A percentile compares a stretch with the other conserved stretches of the same genome.
phyloP scores from a whole-genome alignment of 2,888 invertebrate genomes.

The Anoncus sp. region DNA sequence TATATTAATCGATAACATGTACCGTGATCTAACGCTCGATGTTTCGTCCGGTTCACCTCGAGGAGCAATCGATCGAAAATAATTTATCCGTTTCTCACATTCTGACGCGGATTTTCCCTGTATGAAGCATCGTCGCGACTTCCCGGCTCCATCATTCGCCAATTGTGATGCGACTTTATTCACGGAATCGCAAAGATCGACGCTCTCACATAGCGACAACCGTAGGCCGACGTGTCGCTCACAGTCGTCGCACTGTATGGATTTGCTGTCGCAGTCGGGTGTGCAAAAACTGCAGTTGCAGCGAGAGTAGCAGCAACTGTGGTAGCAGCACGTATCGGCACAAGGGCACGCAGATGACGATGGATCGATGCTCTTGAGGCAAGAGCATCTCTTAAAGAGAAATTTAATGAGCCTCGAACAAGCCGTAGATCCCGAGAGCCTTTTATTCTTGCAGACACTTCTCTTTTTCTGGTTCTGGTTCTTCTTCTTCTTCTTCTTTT shows the following conservation, averaged over 20 bases:
- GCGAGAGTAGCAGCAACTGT: constrained; percentile 31
- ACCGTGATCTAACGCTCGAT: not conserved
- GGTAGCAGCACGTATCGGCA: constrained; percentile 28
- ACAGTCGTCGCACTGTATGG: constrained; percentile 52
- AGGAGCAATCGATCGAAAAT: constrained; percentile 12
- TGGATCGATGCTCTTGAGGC: constrained; percentile 41
- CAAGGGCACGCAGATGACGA: constrained; percentile 32
- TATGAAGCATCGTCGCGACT: constrained; percentile 16
- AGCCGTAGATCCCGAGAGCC: constrained; percentile 14
- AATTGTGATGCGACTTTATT: constrained; percentile 14
- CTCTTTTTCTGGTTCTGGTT: constrained; percentile 35
- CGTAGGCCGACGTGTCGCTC: constrained; percentile 16
- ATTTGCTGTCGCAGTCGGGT: constrained; percentile 45
- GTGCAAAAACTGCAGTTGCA: constrained; percentile 46
- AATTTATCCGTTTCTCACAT: not conserved
- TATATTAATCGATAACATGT: constrained; percentile 11
- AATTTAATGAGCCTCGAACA: constrained; percentile 39
- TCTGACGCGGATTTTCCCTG: not conserved
- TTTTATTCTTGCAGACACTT: constrained; percentile 30
- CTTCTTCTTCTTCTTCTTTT: constrained; percentile 38
- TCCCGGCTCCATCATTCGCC: not conserved
- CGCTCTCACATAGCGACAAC: constrained; percentile 3
- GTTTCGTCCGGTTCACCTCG: constrained; percentile 1
- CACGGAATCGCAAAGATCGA: constrained; percentile 30
- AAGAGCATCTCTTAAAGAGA: constrained; percentile 46